Evolutionary conservation across 2,797 vertebrate species (phyloP).

Genomic region (Melopsittacus undulatus): DNA sequence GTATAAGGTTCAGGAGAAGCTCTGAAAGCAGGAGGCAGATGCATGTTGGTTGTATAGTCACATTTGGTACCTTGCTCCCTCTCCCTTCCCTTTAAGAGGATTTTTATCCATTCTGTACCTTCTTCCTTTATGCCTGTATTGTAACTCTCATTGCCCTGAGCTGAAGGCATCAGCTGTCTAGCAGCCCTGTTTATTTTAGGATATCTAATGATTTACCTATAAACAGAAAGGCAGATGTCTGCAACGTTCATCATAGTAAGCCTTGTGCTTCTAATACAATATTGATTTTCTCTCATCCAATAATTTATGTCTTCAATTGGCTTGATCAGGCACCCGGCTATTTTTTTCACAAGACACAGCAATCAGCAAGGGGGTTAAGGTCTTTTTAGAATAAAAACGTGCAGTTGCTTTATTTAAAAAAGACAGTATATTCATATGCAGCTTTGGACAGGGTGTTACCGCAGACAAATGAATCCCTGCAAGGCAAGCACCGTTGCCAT

Average conservation of each 20-base stretch:
- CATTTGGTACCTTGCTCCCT: neutral
- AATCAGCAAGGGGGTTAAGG: neutral
- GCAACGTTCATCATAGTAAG: neutral
- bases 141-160: neutral
- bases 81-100: neutral
- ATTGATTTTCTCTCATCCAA: conserved; percentile 5
- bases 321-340: neutral
- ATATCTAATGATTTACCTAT: conserved; percentile 27
- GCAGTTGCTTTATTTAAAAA: neutral
- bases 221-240: conserved; percentile 4
- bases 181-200: conserved; percentile 7
- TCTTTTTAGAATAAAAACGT: neutral
- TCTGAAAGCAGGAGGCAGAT: neutral
- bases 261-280: conserved; percentile 5
- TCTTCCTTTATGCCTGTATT: neutral
- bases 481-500: neutral
- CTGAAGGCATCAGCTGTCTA: neutral
- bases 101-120: neutral
- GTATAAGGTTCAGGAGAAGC: neutral
- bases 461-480: neutral
- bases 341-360: conserved; percentile 8
- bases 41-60: neutral
- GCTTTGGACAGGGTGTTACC: neutral
- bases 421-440: neutral
- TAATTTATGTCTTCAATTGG: conserved; percentile 9